A percentile compares a stretch with the other conserved stretches of the same genome.
These are phyloP conservation scores for Amyelois transitella DNA, from an alignment of 1,140 invertebrate species.

Conservation along the genomic window DNA sequence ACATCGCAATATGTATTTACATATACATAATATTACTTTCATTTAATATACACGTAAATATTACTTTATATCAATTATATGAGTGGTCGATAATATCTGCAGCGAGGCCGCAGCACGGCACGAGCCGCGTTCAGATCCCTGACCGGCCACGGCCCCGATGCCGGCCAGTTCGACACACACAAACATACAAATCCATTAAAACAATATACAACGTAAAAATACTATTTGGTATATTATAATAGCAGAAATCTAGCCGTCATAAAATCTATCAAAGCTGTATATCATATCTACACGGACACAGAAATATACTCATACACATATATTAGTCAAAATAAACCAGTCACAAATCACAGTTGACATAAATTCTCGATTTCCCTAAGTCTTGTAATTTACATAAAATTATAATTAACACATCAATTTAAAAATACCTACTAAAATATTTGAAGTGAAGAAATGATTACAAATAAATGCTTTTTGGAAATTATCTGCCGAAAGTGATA, in stretches of 20 bases:
- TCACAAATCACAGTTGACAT: constrained; percentile 73
- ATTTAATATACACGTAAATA: constrained; percentile 68
- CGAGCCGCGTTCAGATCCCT: neutral
- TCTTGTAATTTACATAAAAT: constrained; percentile 67
- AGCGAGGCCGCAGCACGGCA: neutral
- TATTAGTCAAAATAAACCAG: constrained; percentile 71
- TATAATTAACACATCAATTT: constrained; percentile 58
- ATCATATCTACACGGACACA: constrained; percentile 53
- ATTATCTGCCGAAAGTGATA: neutral
- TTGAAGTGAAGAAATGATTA: constrained; percentile 30
- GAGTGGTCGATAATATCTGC: constrained; percentile 19
- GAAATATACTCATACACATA: constrained; percentile 64
- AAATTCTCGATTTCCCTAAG: constrained; percentile 73
- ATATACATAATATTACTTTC: constrained; percentile 69
- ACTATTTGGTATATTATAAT: constrained; percentile 73
- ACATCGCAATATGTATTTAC: constrained; percentile 71
- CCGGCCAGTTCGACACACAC: constrained; percentile 21
- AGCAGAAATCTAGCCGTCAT: constrained; percentile 68
- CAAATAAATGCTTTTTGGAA: constrained; percentile 55
- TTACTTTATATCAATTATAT: constrained; percentile 57
- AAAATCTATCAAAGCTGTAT: constrained; percentile 67
- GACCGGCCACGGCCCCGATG: neutral
- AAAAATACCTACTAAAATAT: constrained; percentile 40
- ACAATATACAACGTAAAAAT: constrained; percentile 71
- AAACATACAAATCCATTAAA: constrained; percentile 58